Base-by-base conservation (phyloP, 37 sponge, comb jelly and placozoan genomes). In the Axinella damicornis region DNA sequence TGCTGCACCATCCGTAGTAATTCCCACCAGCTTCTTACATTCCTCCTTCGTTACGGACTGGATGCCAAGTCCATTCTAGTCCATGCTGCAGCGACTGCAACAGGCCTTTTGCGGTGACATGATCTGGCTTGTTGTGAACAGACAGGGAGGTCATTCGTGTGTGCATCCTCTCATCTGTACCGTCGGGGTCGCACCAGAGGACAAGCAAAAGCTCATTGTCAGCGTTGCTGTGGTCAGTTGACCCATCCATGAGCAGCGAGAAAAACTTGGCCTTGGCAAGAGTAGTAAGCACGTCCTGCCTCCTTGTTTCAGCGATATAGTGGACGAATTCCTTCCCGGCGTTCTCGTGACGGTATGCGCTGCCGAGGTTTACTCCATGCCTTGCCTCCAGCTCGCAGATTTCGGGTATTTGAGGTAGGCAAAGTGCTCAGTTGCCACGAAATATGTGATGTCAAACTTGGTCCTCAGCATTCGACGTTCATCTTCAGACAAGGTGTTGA, bases 171-270 rank as follows among this genome's bases (percentile, higher is more conserved):
- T 87, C 73, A 61, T 73, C 74, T 2, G 2, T 55, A n/a, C 77
- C 83, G n/a, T 81, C 58, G 53, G 34, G 59, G 75, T 82, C 84
- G 69, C 82, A 88, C 82, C 83, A 88, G 61, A 89, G 73, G 34
- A 74, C 76, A 36, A 89, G 64, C 21, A 89, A 57, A 69, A 83
- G 27, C 57, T 89, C 85, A 53, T 89, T 79, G 55, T 89, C 90
- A 53, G 64, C 73, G 68, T 89, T 84, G 15, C 72, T 80, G 12
- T 38, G 32, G 46, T 89, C 90, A 58, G 85, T 83, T 41, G 85
- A 89, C 16, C 90, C 90, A 89, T 90, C 91, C 53, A 90, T 21
- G 31, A 90, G 71, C 9, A 80, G 30, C 18, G 81, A 84, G 88
- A 73, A 80, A 75, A 80, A 90, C 59, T 71, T 79, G 40, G 84